A percentile compares a stretch with the other conserved stretches of the same genome.
Conservation (phyloP, 2,797 vertebrate genomes). For the Melanotaenia trifasciata region DNA sequence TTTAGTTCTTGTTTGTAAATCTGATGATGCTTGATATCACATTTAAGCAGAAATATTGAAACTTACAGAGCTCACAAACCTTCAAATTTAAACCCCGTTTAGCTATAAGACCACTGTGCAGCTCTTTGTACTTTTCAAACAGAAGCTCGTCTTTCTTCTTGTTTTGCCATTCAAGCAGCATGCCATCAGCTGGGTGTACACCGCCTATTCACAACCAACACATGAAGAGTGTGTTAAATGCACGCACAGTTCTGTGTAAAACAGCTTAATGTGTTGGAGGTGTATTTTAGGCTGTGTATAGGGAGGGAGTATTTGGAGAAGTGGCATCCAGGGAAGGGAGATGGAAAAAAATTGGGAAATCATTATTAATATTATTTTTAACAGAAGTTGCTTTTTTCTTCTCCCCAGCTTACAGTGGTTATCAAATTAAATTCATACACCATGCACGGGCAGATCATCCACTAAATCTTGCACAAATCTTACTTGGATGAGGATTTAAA, state of each 20-base stretch:
- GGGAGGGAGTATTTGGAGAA: constrained; percentile 32
- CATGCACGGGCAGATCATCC: constrained; percentile 80
- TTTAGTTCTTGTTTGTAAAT: background rate
- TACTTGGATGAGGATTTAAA: constrained; percentile 86
- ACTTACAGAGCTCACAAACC: background rate
- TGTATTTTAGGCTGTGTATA: constrained; percentile 46
- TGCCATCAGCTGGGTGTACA: constrained; percentile 58
- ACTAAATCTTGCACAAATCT: constrained; percentile 71
- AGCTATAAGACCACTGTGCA: constrained; percentile 47
- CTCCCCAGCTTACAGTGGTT: constrained; percentile 12
- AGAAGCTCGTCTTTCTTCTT: constrained; percentile 38
- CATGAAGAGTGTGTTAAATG: constrained; percentile 37
- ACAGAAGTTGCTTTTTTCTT: constrained; percentile 12
- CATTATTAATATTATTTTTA: constrained; percentile 7
- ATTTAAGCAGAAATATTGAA: constrained; percentile 7
- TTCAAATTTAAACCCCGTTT: constrained; percentile 1
- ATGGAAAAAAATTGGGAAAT: constrained; percentile 28
- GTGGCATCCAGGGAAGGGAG: constrained; percentile 62
- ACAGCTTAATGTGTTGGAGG: constrained; percentile 65
- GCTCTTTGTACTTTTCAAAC: constrained; percentile 27
- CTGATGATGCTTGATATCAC: background rate
- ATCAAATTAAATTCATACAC: constrained; percentile 70
- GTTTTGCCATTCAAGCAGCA: constrained; percentile 69
- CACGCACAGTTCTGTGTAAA: constrained; percentile 16
- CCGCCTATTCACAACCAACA: constrained; percentile 65